A percentile compares a stretch with the other conserved stretches of the same genome.
These are phyloP conservation scores for Coboldia fuscipes DNA, from an alignment of 1,140 invertebrate species.

Conservation along the genomic window DNA sequence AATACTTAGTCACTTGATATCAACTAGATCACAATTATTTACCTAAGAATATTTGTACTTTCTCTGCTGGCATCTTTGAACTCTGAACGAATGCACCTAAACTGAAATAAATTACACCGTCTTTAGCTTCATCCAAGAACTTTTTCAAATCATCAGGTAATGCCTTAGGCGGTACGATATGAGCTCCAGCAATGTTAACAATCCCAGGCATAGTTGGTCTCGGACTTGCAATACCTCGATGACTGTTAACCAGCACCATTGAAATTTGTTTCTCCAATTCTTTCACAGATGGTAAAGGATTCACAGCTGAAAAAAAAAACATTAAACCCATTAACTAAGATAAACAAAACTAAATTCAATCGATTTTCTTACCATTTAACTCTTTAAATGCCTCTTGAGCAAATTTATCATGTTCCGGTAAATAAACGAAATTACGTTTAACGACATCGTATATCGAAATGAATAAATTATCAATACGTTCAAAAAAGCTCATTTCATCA, in stretches of 20 bases:
- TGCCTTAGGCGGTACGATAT: slow-evolving; percentile 19
- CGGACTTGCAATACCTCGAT: slow-evolving; percentile 23
- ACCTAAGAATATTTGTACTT: slow-evolving; percentile 6
- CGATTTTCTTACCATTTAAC: not conserved
- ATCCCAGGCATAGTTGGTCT: slow-evolving; percentile 25
- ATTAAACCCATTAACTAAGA: not conserved
- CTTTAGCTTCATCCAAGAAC: slow-evolving; percentile 26
- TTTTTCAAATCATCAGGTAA: slow-evolving; percentile 20
- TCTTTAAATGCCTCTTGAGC: slow-evolving; percentile 9
- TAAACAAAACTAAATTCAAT: not conserved
- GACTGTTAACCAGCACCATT: slow-evolving; percentile 29
- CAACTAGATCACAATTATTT: slow-evolving; percentile 10
- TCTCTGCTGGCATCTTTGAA: slow-evolving; percentile 22
- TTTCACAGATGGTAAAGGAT: slow-evolving; percentile 16
- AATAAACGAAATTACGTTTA: slow-evolving; percentile 13
- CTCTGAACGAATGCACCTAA: slow-evolving; percentile 33
- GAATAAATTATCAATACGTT: slow-evolving; percentile 11
- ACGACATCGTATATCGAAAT: slow-evolving; percentile 14
- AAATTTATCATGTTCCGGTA: slow-evolving; percentile 19
- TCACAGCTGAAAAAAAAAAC: not conserved
- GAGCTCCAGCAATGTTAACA: slow-evolving; percentile 27
- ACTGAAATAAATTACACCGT: slow-evolving; percentile 35
- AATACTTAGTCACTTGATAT: slow-evolving; percentile 13
- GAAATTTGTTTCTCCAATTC: slow-evolving; percentile 28
- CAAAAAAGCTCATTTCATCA: slow-evolving; percentile 14